Percentiles rank a stretch among this genome's conserved stretches.
These are phyloP conservation scores for Austrofundulus limnaeus DNA, from an alignment of 2,113 vertebrate species.

Conservation along the genomic window DNA sequence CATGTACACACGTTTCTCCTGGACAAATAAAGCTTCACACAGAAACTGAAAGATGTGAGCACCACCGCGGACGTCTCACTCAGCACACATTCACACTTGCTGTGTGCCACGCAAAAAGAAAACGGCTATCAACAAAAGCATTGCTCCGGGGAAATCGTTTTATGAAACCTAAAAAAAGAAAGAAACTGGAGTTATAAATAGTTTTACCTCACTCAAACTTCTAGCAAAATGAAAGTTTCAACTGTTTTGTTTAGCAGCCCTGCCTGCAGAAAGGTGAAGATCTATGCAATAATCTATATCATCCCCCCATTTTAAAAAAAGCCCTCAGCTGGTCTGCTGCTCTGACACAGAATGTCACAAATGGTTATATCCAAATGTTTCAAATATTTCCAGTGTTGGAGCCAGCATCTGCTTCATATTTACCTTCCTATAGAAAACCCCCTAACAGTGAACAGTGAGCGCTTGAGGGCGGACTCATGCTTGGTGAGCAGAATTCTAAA, in stretches of 20 bases:
- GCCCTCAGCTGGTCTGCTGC: constrained; percentile 39
- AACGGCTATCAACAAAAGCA: constrained; percentile 25
- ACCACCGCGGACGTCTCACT: not conserved
- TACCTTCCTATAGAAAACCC: constrained; percentile 39
- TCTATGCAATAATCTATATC: constrained; percentile 9
- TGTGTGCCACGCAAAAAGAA: constrained; percentile 24
- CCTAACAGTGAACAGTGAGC: constrained; percentile 3
- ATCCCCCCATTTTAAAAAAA: constrained; percentile 16
- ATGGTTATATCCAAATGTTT: constrained; percentile 54
- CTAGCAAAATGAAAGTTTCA: constrained; percentile 22
- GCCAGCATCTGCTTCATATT: constrained; percentile 76
- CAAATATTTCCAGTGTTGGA: constrained; percentile 55
- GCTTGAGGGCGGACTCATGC: constrained; percentile 29
- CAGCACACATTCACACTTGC: constrained; percentile 12
- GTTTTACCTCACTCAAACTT: constrained; percentile 38
- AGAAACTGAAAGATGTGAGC: constrained; percentile 10
- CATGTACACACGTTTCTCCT: constrained; percentile 14
- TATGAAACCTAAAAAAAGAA: constrained; percentile 27
- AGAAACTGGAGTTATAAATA: constrained; percentile 3
- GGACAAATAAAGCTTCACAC: constrained; percentile 11
- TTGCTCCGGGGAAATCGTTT: constrained; percentile 13
- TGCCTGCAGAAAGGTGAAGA: constrained; percentile 62
- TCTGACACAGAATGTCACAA: constrained; percentile 59
- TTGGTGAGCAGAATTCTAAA: constrained; percentile 3
- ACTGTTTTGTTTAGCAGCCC: too few relatives aligned